A percentile compares a stretch with the other conserved stretches of the same genome.
phyloP scores from a whole-genome alignment of 2,113 vertebrate species.

The mouse (Mus musculus) region GRCm39 chrX:105040501-105041000 shows the following conservation, averaged over 20 bases:
- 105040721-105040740: not conserved
- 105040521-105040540: conserved; percentile 98
- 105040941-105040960: not conserved
- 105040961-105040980: not conserved
- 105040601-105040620: conserved; percentile 62
- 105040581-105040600: conserved; percentile 97
- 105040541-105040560: conserved; percentile 94
- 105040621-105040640: not conserved
- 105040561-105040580: conserved; percentile 97
- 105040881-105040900: not conserved
- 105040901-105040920: not conserved
- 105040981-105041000: not conserved
- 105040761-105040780: not conserved
- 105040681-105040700: not conserved
- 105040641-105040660: conserved; percentile 16
- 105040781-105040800: not conserved
- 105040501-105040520: conserved; percentile 96
- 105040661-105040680: not conserved
- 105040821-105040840: not conserved
- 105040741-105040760: not conserved
- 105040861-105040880: not conserved
- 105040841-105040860: not conserved
- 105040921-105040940: not conserved
- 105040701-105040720: not conserved
- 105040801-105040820: not conserved